Evolutionary conservation across 2,113 vertebrate genomes (phyloP), one percentile per base, ranked within the genome.

Genomic region (Xenopus borealis): DNA sequence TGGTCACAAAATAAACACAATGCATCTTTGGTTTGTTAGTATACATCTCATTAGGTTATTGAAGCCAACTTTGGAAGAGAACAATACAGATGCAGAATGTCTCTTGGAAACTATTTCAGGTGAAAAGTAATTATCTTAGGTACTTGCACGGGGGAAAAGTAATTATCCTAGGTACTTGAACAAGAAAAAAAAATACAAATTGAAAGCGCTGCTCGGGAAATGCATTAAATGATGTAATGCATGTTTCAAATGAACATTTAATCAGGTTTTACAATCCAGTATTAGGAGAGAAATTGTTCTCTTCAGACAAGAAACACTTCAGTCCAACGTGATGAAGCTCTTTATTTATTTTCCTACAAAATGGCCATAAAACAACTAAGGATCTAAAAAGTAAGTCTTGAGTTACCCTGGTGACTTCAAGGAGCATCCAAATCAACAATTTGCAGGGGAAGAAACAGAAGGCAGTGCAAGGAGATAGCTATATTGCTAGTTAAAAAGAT

Each of bases 111-210:
- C 66, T 62, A 75, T 75, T 75, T 69, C 66, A 69, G 65, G 66
- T 69, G 66, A 76, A 76, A 76, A 70, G 66, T 70, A 76, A 76
- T 76, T 76, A 76, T 70, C 66, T 76, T 44, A 62, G 58, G 66
- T 69, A 63, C 66, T 76, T 20, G 30, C 55, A 70, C 59, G 58
- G 67, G 62, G 66, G 30, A 69, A 76, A 76, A 76, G 67, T 76
- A 76, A 76, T 76, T 81, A 81, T 62, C 66, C 40, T 47, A 78
- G 82, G 82, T 79, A 78, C 81, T 83, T n/a, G 33, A 80, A 75
- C 0, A 73, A 66, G 78, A 82, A 79, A 80, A 77, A 84, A 79
- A 77, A 81, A 27, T 61, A 70, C 57, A 62, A 79, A 75, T 82
- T 84, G 74, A 70, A 63, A 62, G 64, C 45, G 47, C 47, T 64